These are phyloP conservation scores for Eidolon dupreanum DNA, from an alignment of 2,797 vertebrate species.

Conservation along the genomic window DNA sequence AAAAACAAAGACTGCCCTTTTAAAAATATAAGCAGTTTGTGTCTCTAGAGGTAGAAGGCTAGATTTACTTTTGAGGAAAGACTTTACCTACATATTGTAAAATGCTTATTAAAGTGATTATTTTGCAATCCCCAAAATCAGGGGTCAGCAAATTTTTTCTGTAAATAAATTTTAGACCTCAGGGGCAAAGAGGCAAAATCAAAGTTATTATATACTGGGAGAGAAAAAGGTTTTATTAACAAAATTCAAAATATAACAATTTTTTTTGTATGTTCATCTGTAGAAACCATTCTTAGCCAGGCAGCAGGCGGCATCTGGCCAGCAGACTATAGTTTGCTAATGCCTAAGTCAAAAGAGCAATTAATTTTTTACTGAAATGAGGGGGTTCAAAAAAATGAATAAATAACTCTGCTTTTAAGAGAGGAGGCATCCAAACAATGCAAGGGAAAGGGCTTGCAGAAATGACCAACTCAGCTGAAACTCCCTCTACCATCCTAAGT, in stretches of 20 bases:
- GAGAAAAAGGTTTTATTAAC: background rate
- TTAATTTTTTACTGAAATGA: background rate
- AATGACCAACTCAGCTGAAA: too few relatives aligned
- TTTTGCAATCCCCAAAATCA: background rate
- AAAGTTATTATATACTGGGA: background rate
- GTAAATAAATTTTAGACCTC: background rate
- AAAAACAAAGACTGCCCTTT: background rate
- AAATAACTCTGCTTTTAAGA: background rate
- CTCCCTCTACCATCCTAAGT: too few relatives aligned
- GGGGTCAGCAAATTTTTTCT: background rate
- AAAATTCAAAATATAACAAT: conserved; percentile 23
- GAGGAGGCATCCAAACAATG: too few relatives aligned
- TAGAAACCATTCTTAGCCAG: background rate
- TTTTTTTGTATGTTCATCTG: background rate
- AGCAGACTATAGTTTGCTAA: background rate
- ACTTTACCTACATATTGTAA: background rate
- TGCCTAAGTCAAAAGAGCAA: conserved; percentile 9
- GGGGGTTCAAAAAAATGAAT: background rate
- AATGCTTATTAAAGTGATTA: background rate
- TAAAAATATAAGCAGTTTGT: background rate
- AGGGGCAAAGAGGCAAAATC: background rate
- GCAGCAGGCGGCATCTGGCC: background rate
- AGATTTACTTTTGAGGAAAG: background rate
- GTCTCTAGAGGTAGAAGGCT: background rate
- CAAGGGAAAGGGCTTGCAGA: too few relatives aligned